phyloP scores from a whole-genome alignment of 2,797 vertebrate genomes.

The Picus viridis region DNA sequence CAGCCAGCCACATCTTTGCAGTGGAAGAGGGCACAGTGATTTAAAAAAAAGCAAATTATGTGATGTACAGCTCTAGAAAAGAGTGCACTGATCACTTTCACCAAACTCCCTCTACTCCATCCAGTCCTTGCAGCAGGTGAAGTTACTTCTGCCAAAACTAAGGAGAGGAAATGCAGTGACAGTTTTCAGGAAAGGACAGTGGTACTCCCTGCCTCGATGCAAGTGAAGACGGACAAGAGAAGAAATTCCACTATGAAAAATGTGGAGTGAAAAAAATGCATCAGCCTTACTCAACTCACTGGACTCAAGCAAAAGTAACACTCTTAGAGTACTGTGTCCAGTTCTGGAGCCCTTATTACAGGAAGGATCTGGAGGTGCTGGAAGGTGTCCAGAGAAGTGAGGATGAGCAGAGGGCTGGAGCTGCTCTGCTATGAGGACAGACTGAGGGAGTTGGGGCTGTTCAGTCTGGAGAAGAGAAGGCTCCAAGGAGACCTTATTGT shows the following conservation, averaged over 20 bases:
- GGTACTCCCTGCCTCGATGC: not conserved
- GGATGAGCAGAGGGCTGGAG: too few species aligned
- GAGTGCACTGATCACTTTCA: not conserved
- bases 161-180: not conserved
- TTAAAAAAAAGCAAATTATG: not conserved
- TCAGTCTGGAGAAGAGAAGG: too few species aligned
- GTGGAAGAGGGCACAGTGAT: not conserved
- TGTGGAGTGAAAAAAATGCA: not conserved
- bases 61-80: not conserved
- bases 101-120: not conserved
- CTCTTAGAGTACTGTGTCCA: not conserved
- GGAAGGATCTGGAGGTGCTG: too few species aligned
- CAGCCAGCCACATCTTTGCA: not conserved
- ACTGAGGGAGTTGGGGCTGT: too few species aligned
- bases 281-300: not conserved
- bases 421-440: too few species aligned
- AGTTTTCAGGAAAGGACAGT: not conserved
- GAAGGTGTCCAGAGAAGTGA: too few species aligned
- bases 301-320: not conserved
- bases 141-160: not conserved
- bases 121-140: not conserved
- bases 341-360: too few species aligned
- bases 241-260: not conserved
- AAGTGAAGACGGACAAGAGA: not conserved
- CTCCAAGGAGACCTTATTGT: too few species aligned